A percentile compares a stretch with the other conserved stretches of the same genome.
Conservation (phyloP, 30 jellyfish, hydroid and myxozoan species). For the Aurelia coerulea region DNA sequence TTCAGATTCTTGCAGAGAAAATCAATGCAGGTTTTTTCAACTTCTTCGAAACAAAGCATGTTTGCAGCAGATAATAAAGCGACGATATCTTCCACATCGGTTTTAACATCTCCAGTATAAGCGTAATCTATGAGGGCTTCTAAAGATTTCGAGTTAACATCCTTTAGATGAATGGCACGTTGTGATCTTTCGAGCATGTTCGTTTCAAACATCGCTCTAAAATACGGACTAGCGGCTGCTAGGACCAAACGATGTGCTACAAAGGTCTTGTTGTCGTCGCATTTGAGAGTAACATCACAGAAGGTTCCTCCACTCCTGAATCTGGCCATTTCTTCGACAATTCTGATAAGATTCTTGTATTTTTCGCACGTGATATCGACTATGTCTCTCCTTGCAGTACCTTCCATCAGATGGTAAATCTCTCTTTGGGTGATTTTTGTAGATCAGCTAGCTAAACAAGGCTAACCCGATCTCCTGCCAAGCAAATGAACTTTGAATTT, state of each 20-base stretch:
- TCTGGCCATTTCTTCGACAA: slow-evolving; percentile 35
- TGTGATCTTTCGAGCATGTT: slow-evolving; percentile 77
- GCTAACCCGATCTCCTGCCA: no score
- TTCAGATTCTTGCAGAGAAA: slow-evolving; percentile 53
- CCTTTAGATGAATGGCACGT: slow-evolving; percentile 23
- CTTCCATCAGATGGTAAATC: slow-evolving; percentile 4
- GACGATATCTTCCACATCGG: slow-evolving; percentile 42
- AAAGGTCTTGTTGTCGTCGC: slow-evolving; percentile 74
- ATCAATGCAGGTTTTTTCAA: slow-evolving; percentile 71
- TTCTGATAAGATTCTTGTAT: slow-evolving; percentile 9
- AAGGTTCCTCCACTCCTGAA: slow-evolving; percentile 57
- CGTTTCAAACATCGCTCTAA: slow-evolving; percentile 80
- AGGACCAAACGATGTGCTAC: slow-evolving; percentile 76
- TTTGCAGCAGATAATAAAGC: slow-evolving; percentile 72
- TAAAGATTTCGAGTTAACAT: slow-evolving; percentile 68
- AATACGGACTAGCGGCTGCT: slow-evolving; percentile 86
- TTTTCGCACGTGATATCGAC: background rate
- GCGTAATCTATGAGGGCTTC: slow-evolving; percentile 46
- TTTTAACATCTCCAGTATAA: slow-evolving; percentile 40
- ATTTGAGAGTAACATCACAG: slow-evolving; percentile 69
- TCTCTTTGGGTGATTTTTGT: background rate
- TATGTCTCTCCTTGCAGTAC: background rate
- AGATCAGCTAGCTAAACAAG: no score
- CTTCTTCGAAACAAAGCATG: slow-evolving; percentile 80
- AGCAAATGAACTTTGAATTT: no score